These are phyloP conservation scores for Liparis tanakae DNA, from an alignment of 2,797 vertebrate species.

Conservation along the genomic window DNA sequence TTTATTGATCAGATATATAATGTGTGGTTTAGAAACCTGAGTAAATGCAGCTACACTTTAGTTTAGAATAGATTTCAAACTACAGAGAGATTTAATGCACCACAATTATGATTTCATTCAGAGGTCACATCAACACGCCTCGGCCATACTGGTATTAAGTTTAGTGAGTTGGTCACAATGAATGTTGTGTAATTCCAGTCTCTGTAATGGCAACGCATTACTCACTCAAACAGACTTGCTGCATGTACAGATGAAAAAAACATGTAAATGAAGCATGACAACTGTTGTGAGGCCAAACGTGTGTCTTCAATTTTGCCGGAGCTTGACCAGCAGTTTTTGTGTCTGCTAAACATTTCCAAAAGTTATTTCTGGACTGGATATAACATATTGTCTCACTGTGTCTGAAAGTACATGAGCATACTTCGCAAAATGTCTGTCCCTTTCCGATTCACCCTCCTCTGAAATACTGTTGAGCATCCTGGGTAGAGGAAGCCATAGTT, in stretches of 20 bases:
- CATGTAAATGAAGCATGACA: slow-evolving; percentile 6
- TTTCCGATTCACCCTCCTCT: slow-evolving; percentile 19
- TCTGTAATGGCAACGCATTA: neutral
- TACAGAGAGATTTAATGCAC: no score
- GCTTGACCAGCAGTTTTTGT: neutral
- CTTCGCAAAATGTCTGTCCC: slow-evolving; percentile 19
- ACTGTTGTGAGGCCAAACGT: neutral
- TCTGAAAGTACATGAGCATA: slow-evolving; percentile 16
- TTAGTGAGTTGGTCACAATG: no score
- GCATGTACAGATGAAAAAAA: neutral
- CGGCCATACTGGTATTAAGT: no score
- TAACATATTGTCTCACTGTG: slow-evolving; percentile 22
- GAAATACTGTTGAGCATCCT: neutral
- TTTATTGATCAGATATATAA: no score
- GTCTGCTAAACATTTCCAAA: slow-evolving; percentile 18
- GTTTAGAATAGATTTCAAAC: no score
- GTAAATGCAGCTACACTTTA: no score
- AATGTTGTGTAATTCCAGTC: neutral
- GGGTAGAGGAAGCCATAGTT: slow-evolving; percentile 12
- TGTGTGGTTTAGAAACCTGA: no score
- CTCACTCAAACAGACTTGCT: neutral
- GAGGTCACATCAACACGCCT: no score
- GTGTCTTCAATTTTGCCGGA: neutral
- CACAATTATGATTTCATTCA: no score
- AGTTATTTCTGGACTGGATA: slow-evolving; percentile 20